Percentiles rank a stretch among this genome's conserved stretches.
Evolutionary conservation across 2,797 vertebrate species (phyloP).

Genomic region (Jordanella pulchra): DNA sequence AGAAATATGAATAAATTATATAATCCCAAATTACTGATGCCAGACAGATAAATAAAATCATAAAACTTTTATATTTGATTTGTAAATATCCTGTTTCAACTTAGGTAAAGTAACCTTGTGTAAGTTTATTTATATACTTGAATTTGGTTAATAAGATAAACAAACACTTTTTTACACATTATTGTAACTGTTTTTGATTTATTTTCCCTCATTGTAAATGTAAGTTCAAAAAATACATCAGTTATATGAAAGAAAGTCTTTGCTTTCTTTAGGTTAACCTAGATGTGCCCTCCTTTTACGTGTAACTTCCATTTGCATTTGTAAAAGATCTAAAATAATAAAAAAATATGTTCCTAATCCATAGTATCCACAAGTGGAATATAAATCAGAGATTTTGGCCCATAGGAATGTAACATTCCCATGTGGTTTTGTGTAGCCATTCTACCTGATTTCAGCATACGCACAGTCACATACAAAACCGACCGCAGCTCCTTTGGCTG

Average conservation of each 20-base stretch:
- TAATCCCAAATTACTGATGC: too few relatives aligned
- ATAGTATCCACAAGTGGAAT: constrained; percentile 25
- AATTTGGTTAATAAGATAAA: background rate
- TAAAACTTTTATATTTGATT: too few relatives aligned
- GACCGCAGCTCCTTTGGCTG: constrained; percentile 40
- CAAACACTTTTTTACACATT: too few relatives aligned
- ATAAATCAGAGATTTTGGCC: constrained; percentile 66
- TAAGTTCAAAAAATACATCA: background rate
- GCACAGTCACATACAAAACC: constrained; percentile 6
- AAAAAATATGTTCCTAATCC: constrained; percentile 3
- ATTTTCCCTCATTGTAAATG: background rate
- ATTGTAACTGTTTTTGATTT: background rate
- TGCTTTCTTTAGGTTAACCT: background rate
- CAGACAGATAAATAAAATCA: too few relatives aligned
- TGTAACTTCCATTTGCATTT: background rate
- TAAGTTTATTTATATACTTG: background rate
- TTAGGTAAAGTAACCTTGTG: too few relatives aligned
- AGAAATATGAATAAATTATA: too few relatives aligned
- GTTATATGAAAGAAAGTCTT: background rate
- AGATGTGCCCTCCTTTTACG: background rate
- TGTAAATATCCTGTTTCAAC: too few relatives aligned
- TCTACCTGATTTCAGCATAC: constrained; percentile 22
- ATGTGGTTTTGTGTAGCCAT: constrained; percentile 22
- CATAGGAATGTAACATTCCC: constrained; percentile 83
- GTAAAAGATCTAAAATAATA: constrained; percentile 12